These are phyloP conservation scores for Camponotus floridanus DNA, from an alignment of 1,140 invertebrate species.

Conservation along the genomic window DNA sequence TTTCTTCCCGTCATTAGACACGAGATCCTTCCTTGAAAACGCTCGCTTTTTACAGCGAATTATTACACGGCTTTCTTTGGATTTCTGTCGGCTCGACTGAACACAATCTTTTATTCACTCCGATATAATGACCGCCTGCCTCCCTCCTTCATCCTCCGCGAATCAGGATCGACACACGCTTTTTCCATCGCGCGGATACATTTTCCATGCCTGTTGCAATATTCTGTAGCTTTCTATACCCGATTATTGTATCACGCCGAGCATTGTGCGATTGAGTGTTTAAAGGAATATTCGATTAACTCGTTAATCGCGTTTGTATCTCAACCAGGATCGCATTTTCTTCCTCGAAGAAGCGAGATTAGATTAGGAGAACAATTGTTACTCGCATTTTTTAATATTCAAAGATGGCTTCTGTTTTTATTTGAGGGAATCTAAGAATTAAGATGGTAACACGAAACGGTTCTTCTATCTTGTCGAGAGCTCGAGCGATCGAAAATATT, in stretches of 20 bases:
- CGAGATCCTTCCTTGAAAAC: conserved; percentile 53
- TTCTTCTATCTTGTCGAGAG: neutral
- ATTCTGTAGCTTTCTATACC: conserved; percentile 10
- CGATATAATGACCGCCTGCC: conserved; percentile 5
- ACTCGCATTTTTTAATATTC: neutral
- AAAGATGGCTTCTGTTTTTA: neutral
- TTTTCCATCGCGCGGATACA: neutral
- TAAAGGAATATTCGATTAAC: conserved; percentile 36
- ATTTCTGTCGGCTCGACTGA: conserved; percentile 38
- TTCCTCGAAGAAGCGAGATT: neutral
- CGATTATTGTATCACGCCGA: conserved; percentile 30
- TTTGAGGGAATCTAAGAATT: neutral
- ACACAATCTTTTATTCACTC: conserved; percentile 54
- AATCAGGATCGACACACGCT: conserved; percentile 41
- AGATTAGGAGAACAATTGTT: conserved; percentile 4
- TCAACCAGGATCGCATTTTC: neutral
- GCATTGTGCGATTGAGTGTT: neutral
- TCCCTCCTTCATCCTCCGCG: neutral
- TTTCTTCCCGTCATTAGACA: conserved; percentile 45
- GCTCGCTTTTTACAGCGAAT: conserved; percentile 21
- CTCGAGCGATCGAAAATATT: conserved; percentile 56
- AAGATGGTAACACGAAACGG: neutral
- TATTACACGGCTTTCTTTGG: conserved; percentile 54
- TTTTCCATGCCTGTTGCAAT: neutral
- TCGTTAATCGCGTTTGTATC: conserved; percentile 3